These are phyloP conservation scores for Carassius carassius DNA, from an alignment of 2,113 vertebrate species.

Conservation along the genomic window DNA sequence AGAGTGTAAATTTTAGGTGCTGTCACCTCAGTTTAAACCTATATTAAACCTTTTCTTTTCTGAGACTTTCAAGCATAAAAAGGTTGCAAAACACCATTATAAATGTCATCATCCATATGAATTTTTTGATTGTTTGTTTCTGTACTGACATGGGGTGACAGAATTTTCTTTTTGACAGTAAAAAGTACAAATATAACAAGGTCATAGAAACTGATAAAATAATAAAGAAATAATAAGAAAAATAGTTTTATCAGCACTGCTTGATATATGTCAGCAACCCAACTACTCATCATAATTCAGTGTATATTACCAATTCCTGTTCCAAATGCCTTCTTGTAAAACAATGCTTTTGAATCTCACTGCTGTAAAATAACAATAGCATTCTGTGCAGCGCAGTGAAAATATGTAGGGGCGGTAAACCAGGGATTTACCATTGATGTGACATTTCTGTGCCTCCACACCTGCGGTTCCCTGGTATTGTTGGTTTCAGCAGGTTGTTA, in stretches of 20 bases:
- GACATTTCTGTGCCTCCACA: conserved; percentile 24
- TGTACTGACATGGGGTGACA: not conserved
- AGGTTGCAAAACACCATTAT: not conserved
- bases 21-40: no score
- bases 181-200: not conserved
- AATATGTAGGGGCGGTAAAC: conserved; percentile 20
- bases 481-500: conserved; percentile 24
- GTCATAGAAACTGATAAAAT: not conserved
- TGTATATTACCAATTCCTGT: not conserved
- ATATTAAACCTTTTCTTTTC: not conserved
- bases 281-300: not conserved
- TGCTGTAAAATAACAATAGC: conserved; percentile 14
- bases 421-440: conserved; percentile 26
- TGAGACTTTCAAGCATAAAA: not conserved
- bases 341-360: not conserved
- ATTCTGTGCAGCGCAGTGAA: not conserved
- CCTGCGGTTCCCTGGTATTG: conserved; percentile 21
- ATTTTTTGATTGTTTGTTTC: not conserved
- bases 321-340: not conserved
- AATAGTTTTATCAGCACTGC: not conserved
- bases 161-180: not conserved
- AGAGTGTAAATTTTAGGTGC: no score
- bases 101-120: not conserved
- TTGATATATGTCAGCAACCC: not conserved
- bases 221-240: not conserved